These are phyloP conservation scores for Azorinus chamasolen DNA, from an alignment of 2,888 invertebrate genomes.

Conservation along the genomic window DNA sequence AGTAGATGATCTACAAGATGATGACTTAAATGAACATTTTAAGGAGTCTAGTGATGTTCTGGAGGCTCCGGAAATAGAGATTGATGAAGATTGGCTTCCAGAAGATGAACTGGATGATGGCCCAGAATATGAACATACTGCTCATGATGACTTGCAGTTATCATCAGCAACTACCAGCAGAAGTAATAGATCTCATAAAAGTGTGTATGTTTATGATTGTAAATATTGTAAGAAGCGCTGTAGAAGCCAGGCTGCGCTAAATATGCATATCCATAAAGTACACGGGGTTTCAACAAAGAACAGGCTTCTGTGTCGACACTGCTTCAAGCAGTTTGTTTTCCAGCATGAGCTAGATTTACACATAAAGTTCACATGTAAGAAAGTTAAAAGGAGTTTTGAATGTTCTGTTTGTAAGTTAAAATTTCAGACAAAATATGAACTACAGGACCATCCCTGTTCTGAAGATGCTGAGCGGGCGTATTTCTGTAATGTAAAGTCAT, in stretches of 20 bases:
- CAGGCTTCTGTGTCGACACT: slow-evolving; percentile 30
- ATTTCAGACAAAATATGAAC: slow-evolving; percentile 27
- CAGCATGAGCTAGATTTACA: slow-evolving; percentile 45
- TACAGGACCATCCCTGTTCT: slow-evolving; percentile 35
- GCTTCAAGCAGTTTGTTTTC: slow-evolving; percentile 38
- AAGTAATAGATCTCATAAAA: background rate
- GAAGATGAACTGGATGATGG: background rate
- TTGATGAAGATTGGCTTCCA: no score
- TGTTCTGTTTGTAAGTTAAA: slow-evolving; percentile 24
- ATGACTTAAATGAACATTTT: no score
- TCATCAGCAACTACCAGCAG: no score
- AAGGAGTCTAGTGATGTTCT: no score
- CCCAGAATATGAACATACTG: slow-evolving; percentile 14
- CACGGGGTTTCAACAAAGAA: slow-evolving; percentile 19
- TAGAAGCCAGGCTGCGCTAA: slow-evolving; percentile 34
- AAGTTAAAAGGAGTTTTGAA: slow-evolving; percentile 16
- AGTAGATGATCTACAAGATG: no score
- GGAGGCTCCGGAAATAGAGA: no score
- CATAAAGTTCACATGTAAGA: slow-evolving; percentile 34
- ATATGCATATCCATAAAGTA: slow-evolving; percentile 35
- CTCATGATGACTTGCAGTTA: slow-evolving; percentile 11
- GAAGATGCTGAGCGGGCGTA: slow-evolving; percentile 27
- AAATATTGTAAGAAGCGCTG: slow-evolving; percentile 27
- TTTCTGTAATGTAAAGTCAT: slow-evolving; percentile 30
- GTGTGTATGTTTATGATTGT: slow-evolving; percentile 10